phyloP scores from a whole-genome alignment of 1,140 invertebrate genomes.

The Nilaparvata lugens region DNA sequence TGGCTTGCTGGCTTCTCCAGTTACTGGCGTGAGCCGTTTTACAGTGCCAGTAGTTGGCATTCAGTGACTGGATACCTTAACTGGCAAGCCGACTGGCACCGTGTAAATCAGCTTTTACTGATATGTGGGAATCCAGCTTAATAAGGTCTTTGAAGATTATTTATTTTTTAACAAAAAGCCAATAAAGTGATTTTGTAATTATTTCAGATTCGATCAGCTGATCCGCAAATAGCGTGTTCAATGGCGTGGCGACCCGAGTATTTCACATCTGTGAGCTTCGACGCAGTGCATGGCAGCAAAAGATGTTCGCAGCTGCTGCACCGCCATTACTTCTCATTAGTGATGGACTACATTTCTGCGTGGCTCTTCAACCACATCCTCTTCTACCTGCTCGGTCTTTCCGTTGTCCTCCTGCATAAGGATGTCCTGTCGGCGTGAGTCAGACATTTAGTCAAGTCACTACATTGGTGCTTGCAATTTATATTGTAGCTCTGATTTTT shows the following conservation, averaged over 20 bases:
- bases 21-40: no score
- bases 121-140: no score
- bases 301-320: background rate
- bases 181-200: background rate
- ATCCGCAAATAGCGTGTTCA: background rate
- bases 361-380: background rate
- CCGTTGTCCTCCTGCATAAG: background rate
- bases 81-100: no score
- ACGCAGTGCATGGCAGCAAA: background rate
- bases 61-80: no score
- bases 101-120: no score
- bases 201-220: background rate
- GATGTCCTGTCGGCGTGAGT: background rate
- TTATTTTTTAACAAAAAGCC: no score
- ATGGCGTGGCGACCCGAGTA: background rate
- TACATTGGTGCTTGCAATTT: no score
- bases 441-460: no score
- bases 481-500: no score
- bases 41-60: no score
- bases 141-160: no score
- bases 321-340: background rate
- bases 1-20: no score
- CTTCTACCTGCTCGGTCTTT: background rate
- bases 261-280: background rate
- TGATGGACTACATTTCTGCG: background rate